Percentiles rank a stretch among this genome's conserved stretches.
These are phyloP conservation scores for Littorina saxatilis DNA, from an alignment of 1,140 invertebrate genomes.

Conservation along the genomic window DNA sequence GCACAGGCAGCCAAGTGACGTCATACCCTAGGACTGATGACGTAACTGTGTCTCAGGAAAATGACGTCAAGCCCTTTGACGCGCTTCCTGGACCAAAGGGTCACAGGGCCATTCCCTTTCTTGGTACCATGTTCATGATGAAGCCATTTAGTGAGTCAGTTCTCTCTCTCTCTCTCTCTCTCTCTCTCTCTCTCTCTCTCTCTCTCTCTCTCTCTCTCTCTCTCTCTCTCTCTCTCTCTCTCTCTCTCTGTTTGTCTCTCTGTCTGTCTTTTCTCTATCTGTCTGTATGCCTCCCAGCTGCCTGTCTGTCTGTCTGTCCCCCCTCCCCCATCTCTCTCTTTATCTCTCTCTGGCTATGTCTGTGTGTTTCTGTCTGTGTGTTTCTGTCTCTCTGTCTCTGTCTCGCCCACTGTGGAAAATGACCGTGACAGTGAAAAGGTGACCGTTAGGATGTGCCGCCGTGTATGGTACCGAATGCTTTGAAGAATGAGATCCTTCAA, in stretches of 20 bases:
- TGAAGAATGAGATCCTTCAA: no score
- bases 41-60: neutral
- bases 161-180: no score
- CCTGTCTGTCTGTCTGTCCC: neutral
- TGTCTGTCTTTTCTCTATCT: no score
- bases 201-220: no score
- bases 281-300: no score
- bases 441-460: no score
- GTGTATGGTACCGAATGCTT: no score
- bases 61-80: slow-evolving; percentile 29
- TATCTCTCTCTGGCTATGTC: neutral
- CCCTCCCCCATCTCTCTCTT: neutral
- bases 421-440: no score
- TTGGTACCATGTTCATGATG: slow-evolving; percentile 41
- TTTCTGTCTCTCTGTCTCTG: slow-evolving; percentile 5
- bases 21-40: slow-evolving; percentile 1
- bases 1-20: neutral
- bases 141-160: slow-evolving; percentile 45
- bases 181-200: no score
- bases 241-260: neutral
- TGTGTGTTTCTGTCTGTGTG: neutral
- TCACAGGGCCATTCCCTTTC: slow-evolving; percentile 22
- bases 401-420: neutral
- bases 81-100: slow-evolving; percentile 40
- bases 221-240: no score